Conservation (phyloP, 2,113 vertebrate genomes). For the Halichoerus grypus region DNA sequence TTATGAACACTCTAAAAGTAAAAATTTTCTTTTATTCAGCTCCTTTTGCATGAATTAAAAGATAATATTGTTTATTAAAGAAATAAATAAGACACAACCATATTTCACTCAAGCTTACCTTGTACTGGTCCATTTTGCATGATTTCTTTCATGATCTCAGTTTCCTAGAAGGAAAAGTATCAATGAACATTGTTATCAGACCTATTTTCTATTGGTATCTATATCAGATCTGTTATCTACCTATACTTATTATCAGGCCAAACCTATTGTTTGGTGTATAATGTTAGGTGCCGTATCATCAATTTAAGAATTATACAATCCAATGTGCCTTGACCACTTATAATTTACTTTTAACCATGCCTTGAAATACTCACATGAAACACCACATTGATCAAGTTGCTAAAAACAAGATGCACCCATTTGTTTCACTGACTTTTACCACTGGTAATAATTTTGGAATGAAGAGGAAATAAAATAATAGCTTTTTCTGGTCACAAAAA, state of each 20-base stretch:
- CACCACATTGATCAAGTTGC: neutral
- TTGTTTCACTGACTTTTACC: neutral
- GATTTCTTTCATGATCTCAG: slow-evolving; percentile 90
- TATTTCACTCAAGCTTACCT: slow-evolving; percentile 81
- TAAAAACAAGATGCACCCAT: neutral
- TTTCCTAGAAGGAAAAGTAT: slow-evolving; percentile 84
- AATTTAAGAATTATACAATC: neutral
- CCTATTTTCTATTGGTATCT: no score
- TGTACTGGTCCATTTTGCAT: slow-evolving; percentile 89
- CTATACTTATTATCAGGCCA: neutral
- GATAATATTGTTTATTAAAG: neutral
- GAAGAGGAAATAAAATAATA: neutral
- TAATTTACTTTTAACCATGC: neutral
- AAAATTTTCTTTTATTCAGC: neutral
- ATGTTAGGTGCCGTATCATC: neutral
- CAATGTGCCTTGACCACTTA: neutral
- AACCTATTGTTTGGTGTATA: neutral
- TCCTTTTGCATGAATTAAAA: neutral
- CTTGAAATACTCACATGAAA: neutral
- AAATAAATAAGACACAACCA: neutral
- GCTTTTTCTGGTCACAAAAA: neutral
- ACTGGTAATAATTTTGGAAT: neutral
- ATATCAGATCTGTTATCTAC: no score
- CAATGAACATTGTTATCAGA: neutral
- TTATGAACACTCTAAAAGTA: neutral